phyloP scores from a whole-genome alignment of 2,797 vertebrate genomes.

The Scarus forsteni region DNA sequence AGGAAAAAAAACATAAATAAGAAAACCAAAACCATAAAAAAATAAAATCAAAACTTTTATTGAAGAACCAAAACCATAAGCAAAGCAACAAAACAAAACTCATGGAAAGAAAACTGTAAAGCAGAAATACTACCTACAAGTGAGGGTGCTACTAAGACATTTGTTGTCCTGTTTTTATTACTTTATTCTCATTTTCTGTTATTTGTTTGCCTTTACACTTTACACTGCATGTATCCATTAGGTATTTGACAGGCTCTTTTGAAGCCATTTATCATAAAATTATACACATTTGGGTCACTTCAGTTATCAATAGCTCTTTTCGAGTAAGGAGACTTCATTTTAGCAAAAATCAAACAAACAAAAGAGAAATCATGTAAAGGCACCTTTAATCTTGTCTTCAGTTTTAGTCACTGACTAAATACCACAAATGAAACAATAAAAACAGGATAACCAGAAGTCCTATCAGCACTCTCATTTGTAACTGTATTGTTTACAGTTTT shows the following conservation, averaged over 20 bases:
- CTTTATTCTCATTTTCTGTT: constrained; percentile 5
- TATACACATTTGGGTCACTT: constrained; percentile 3
- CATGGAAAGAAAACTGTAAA: constrained; percentile 44
- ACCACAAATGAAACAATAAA: neutral
- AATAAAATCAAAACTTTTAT: constrained; percentile 51
- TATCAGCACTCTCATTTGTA: constrained; percentile 60
- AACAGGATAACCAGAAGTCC: constrained; percentile 25
- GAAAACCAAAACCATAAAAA: constrained; percentile 67
- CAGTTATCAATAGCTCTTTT: neutral
- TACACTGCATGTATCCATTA: constrained; percentile 8
- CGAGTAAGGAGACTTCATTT: neutral
- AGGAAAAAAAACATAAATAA: constrained; percentile 68
- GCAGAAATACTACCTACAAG: constrained; percentile 34
- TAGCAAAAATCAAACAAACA: neutral
- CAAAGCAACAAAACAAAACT: constrained; percentile 47
- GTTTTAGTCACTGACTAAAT: neutral
- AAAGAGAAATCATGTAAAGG: constrained; percentile 37
- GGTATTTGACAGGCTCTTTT: neutral
- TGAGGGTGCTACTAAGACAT: constrained; percentile 48
- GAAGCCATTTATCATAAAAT: constrained; percentile 4
- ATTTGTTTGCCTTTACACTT: constrained; percentile 51
- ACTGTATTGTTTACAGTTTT: constrained; percentile 41
- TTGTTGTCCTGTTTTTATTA: constrained; percentile 19
- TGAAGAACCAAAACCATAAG: constrained; percentile 59
- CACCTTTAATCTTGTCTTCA: neutral